These are phyloP conservation scores for Drosophila navojoa DNA, from an alignment of 1,140 invertebrate genomes.

Conservation along the genomic window DNA sequence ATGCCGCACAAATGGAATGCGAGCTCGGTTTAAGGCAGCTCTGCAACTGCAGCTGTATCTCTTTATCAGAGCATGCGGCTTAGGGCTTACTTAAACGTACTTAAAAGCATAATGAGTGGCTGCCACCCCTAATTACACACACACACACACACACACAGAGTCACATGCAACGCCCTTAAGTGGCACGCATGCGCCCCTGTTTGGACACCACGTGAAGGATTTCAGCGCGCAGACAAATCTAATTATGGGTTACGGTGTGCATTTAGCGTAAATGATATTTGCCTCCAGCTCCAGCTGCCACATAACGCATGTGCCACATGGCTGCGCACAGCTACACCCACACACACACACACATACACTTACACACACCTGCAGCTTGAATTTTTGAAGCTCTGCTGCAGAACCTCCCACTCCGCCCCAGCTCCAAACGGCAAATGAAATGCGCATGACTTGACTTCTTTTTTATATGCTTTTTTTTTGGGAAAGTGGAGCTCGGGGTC, in stretches of 20 bases:
- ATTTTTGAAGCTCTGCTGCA: constrained; percentile 42
- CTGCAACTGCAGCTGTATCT: constrained; percentile 29
- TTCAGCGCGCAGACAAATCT: constrained; percentile 61
- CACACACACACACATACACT: constrained; percentile 22
- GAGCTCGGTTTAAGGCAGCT: constrained; percentile 7
- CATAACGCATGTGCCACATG: constrained; percentile 51
- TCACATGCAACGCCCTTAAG: constrained; percentile 39
- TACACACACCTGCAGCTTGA: constrained; percentile 53
- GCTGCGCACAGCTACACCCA: constrained; percentile 40
- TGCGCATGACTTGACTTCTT: constrained; percentile 66
- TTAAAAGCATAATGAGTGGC: constrained; percentile 33
- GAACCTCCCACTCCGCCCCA: constrained; percentile 30
- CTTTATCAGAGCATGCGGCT: constrained; percentile 39
- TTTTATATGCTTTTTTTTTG: constrained; percentile 1
- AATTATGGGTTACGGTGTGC: constrained; percentile 70
- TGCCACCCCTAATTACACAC: constrained; percentile 58
- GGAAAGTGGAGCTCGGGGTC: constrained; percentile 59
- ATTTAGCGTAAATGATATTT: constrained; percentile 74
- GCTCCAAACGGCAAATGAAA: constrained; percentile 8
- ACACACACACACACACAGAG: constrained; percentile 14
- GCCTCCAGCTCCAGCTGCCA: constrained; percentile 29
- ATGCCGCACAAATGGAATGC: constrained; percentile 23
- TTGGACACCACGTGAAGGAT: neutral
- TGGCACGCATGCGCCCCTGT: constrained; percentile 35
- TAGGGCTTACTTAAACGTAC: constrained; percentile 44